Base-by-base conservation (phyloP, 2,888 invertebrate genomes). In the Unio pictorum region DNA sequence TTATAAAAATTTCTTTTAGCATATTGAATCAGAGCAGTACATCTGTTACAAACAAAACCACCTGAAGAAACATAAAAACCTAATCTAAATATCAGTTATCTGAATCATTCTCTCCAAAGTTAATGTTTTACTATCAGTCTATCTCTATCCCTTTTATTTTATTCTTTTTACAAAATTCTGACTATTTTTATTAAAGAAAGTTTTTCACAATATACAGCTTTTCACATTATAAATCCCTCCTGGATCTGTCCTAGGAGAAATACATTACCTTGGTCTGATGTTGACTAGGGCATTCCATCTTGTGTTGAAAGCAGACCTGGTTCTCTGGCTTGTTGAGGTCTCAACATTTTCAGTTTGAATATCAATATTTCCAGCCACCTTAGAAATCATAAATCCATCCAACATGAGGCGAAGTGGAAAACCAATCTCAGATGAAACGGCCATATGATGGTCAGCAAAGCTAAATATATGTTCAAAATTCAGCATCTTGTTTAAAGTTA, bases 391-490 rank as follows among this genome's bases (percentile, higher is more conserved):
- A n/a, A 72, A 30, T n/a, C 64, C 68, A 23, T 76, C 63, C 18
- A 82, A 61, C n/a, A 68, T 72, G 7, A 80, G 30, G 20, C 70
- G 64, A 15, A 83, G 59, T 3, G 84, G 83, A 30, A 83, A 71
- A 64, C 84, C 84, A 18, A 73, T 64, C 62, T 81, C 81, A 23
- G 84, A 81, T 26, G 77, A 71, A 23, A 73, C 11, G 1, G 70
- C 61, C n/a, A 69, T 66, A 58, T 76, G 69, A 7, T 77, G 23
- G 23, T 81, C 61, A 11, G 75, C 70, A 6, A 66, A 26, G 18
- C 64, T 8, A 23, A 61, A 59, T 28, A 69, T 58, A 18, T 54
- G 61, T 20, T 73, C 59, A 18, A 61, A 58, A 5, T 68, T 71
- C 61, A 76, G 58, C 20, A 80, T 28, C 17, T 61, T 68, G 26